Evolutionary conservation across 2,888 invertebrate species (phyloP).

Genomic region (Beris morrisii): DNA sequence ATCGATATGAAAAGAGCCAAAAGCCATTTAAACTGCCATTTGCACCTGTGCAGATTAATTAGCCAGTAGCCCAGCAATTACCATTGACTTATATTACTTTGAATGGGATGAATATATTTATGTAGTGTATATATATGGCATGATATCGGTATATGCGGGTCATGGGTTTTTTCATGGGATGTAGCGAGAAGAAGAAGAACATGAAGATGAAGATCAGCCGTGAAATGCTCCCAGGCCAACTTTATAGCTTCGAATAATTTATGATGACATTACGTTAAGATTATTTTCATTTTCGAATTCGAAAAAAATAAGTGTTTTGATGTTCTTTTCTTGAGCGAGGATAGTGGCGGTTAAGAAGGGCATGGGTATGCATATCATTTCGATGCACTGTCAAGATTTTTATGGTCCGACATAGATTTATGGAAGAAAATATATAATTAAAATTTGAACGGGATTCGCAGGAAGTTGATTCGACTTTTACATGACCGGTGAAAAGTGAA

Average conservation of each 20-base stretch:
- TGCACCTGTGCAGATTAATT: constrained; percentile 31
- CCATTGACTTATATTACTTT: constrained; percentile 27
- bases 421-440: constrained; percentile 8
- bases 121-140: too few relatives aligned
- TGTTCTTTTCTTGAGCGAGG: neutral
- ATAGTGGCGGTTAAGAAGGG: neutral
- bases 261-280: constrained; percentile 30
- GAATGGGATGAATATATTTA: neutral
- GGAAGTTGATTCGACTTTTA: neutral
- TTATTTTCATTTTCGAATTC: constrained; percentile 17
- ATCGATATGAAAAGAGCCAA: too few relatives aligned
- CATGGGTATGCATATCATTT: constrained; percentile 2
- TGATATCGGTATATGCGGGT: constrained; percentile 7
- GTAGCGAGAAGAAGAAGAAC: neutral
- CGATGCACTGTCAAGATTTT: neutral
- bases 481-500: neutral
- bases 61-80: constrained; percentile 27
- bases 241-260: constrained; percentile 29
- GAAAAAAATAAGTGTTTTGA: constrained; percentile 7
- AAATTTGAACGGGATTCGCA: neutral
- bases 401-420: constrained; percentile 8
- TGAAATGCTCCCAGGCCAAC: constrained; percentile 22
- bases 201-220: neutral
- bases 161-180: neutral
- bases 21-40: constrained; percentile 10